Percentiles rank a stretch among this genome's conserved stretches.
Evolutionary conservation across 2,888 invertebrate species (phyloP).

Genomic region (Myopa tessellatipennis): DNA sequence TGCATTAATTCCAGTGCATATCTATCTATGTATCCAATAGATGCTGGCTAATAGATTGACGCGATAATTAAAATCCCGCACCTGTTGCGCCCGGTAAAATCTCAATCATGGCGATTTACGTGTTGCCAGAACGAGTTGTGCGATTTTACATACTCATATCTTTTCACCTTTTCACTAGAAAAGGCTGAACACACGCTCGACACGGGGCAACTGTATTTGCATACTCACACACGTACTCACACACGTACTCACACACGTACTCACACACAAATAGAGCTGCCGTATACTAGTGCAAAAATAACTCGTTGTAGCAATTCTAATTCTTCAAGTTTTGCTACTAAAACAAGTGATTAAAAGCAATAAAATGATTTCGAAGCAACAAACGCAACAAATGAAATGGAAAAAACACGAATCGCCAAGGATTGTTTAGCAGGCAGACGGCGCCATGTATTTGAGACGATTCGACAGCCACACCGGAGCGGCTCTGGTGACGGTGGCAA

Average conservation of each 20-base stretch:
- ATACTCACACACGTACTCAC: not conserved
- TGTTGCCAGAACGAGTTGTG: slow-evolving; percentile 27
- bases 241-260: too few relatives aligned
- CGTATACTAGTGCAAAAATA: not conserved
- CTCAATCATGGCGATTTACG: slow-evolving; percentile 12
- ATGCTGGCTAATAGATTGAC: not conserved
- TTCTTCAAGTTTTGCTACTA: slow-evolving; percentile 1
- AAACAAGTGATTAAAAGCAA: not conserved
- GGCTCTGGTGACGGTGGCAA: too few relatives aligned
- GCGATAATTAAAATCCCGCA: slow-evolving; percentile 26
- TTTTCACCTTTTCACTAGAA: not conserved
- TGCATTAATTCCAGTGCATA: too few relatives aligned
- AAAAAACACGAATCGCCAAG: slow-evolving; percentile 13
- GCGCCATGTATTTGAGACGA: slow-evolving; percentile 25
- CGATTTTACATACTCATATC: not conserved
- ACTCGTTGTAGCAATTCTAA: not conserved
- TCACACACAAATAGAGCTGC: not conserved
- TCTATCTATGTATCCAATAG: too few relatives aligned
- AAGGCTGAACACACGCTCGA: not conserved
- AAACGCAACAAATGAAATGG: not conserved
- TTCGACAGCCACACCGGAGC: not conserved
- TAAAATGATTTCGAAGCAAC: not conserved
- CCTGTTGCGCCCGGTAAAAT: slow-evolving; percentile 14
- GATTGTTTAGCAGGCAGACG: not conserved
- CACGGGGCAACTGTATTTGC: not conserved